Conservation (phyloP, 92 coral and sea anemone genomes). For the Porites evermanni region DNA sequence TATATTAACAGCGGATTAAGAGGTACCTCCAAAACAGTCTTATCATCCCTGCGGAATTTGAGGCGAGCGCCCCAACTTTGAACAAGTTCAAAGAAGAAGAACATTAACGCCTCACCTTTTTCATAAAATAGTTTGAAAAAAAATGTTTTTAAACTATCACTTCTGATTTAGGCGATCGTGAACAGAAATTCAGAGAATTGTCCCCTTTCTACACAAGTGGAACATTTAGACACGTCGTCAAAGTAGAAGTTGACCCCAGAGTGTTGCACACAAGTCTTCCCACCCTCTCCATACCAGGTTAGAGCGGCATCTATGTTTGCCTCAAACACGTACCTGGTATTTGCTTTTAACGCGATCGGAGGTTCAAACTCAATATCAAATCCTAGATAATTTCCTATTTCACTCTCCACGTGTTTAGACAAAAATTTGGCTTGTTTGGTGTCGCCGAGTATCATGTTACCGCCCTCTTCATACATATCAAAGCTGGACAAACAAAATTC, state of each 20-base stretch:
- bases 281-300: neutral
- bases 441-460: no score
- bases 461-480: neutral
- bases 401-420: neutral
- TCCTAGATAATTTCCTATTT: neutral
- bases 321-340: neutral
- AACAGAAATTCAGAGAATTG: constrained; percentile 12
- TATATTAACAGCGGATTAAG: no score
- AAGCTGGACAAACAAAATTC: no score
- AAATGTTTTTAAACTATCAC: neutral
- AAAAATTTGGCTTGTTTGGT: neutral
- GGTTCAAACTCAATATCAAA: neutral
- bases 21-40: no score
- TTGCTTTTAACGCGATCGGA: neutral
- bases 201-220: neutral
- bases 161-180: neutral
- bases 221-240: fast-evolving
- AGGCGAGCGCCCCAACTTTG: no score
- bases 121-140: no score
- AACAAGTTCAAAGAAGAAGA: no score
- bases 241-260: neutral
- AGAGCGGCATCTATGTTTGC: neutral
- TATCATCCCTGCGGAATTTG: no score
- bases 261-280: neutral
- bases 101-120: no score